phyloP scores from a whole-genome alignment of 2,113 vertebrate species.

The Hippoglossus stenolepis region DNA sequence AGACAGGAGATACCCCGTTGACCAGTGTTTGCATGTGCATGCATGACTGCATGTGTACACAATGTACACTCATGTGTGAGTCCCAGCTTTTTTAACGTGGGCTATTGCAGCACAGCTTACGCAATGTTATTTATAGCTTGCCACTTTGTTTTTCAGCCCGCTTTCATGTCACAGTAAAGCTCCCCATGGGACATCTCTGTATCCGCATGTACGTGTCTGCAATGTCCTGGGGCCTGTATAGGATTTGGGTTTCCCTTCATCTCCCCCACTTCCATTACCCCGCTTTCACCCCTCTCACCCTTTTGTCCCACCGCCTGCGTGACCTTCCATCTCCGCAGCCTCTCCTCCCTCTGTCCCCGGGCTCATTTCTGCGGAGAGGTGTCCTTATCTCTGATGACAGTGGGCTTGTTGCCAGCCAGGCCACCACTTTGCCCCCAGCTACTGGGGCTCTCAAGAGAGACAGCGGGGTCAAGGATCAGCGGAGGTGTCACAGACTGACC shows the following conservation, averaged over 20 bases:
- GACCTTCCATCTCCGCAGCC: conserved; percentile 61
- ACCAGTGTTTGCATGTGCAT: background rate
- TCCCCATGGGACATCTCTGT: conserved; percentile 17
- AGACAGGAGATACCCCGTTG: background rate
- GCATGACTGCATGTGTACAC: conserved; percentile 3
- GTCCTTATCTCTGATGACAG: conserved; percentile 72
- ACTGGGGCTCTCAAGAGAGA: conserved; percentile 52
- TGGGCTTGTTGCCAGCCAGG: conserved; percentile 60
- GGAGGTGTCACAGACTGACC: conserved; percentile 53
- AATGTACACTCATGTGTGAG: background rate
- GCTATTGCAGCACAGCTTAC: conserved; percentile 23
- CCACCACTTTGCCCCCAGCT: conserved; percentile 63
- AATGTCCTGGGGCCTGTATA: conserved; percentile 18
- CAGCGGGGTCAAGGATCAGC: conserved; percentile 50
- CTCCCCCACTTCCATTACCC: conserved; percentile 38
- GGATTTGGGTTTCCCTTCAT: conserved; percentile 15
- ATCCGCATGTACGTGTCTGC: conserved; percentile 17
- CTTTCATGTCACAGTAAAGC: conserved; percentile 57
- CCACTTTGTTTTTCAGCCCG: conserved; percentile 34
- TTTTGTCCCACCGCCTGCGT: conserved; percentile 37
- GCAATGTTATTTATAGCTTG: conserved; percentile 60
- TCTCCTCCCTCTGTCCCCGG: conserved; percentile 46
- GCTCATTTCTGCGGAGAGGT: conserved; percentile 46
- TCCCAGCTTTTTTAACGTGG: conserved; percentile 24
- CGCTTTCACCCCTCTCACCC: conserved; percentile 28